Base-by-base conservation (phyloP, 2,888 invertebrate species). In the Sylvicola cinctus region DNA sequence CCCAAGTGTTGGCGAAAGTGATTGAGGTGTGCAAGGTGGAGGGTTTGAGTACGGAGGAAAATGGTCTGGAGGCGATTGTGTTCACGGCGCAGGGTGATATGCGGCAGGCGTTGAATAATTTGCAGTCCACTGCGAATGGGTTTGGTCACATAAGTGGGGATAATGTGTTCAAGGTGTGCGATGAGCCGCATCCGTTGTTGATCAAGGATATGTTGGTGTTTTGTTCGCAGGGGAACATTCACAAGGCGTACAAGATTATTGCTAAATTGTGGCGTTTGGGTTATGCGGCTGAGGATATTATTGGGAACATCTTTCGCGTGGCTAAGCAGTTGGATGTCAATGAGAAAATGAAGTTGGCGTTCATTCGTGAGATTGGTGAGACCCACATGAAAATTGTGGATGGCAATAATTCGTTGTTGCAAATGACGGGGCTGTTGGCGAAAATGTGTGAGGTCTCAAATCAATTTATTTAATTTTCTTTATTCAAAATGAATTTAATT, bases 81-180 rank as follows among this genome's bases (percentile, higher is more conserved):
- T 98, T 95, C 58, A 96, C 96, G 0, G 88, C 98, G 0, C 95
- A 99, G 60, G 98, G 98, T 1, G 98, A 98, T 57, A 83, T 98
- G 83, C 68, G 98, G 45, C 90, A 98, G 50, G 96, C 83, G 0
- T 63, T 99, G 31, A 99, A 99, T 61, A 98, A 98, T 64, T 61
- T 98, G 35, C 96, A 98, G 59, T 87, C 90, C 1, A 90, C 90
- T 0, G 77, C 76, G 33, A 88, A 91, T 53, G 90, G 88, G 7
- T 95, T 90, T 59, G 79, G 76, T 2, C 74, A 77, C 47, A 79
- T 99, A n/a, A 84, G 76, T 43, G 74, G 83, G 33, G 79, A 81
- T 43, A 87, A 93, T 62, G 98, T 98, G 14, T 96, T 95, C 54
- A 93, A 91, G 68, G 93, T 96, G 8, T 99, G 98, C 54, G 98